Conservation (phyloP, 1,140 invertebrate genomes). For the Diorhabda elongata region DNA sequence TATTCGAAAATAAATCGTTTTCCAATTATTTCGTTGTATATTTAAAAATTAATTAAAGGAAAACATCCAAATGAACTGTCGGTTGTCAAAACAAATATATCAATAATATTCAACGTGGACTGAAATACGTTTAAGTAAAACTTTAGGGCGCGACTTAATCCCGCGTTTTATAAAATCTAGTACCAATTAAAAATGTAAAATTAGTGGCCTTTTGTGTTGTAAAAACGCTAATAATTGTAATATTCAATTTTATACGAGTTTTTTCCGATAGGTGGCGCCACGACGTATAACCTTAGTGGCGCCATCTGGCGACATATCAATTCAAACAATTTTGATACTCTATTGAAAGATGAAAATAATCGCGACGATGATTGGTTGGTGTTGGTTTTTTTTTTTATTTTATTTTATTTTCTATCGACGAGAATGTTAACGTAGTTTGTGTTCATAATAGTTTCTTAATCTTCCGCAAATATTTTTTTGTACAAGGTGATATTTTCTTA, state of each 20-base stretch:
- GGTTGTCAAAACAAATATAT: not conserved
- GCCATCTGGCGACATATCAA: constrained; percentile 11
- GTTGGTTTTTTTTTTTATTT: too few relatives aligned
- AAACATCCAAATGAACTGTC: not conserved
- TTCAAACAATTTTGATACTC: constrained; percentile 14
- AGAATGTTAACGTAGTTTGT: too few relatives aligned
- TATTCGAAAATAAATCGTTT: not conserved
- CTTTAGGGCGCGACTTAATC: not conserved
- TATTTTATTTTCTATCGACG: too few relatives aligned
- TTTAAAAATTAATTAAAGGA: not conserved
- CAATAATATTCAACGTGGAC: not conserved
- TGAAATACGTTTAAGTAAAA: not conserved
- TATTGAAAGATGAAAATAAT: constrained; percentile 1
- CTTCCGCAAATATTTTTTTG: too few relatives aligned
- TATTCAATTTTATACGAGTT: constrained; percentile 13
- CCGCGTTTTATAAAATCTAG: not conserved
- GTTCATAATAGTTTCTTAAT: too few relatives aligned
- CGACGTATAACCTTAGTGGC: not conserved
- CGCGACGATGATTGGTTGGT: not conserved
- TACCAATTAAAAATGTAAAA: constrained; percentile 5
- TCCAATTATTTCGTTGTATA: not conserved
- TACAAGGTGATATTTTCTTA: too few relatives aligned
- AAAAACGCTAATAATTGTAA: not conserved
- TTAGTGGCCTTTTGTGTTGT: constrained; percentile 9
- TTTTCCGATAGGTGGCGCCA: constrained; percentile 6